Evolutionary conservation across 2,888 invertebrate species (phyloP).

Genomic region (Diplazon laetatorius): DNA sequence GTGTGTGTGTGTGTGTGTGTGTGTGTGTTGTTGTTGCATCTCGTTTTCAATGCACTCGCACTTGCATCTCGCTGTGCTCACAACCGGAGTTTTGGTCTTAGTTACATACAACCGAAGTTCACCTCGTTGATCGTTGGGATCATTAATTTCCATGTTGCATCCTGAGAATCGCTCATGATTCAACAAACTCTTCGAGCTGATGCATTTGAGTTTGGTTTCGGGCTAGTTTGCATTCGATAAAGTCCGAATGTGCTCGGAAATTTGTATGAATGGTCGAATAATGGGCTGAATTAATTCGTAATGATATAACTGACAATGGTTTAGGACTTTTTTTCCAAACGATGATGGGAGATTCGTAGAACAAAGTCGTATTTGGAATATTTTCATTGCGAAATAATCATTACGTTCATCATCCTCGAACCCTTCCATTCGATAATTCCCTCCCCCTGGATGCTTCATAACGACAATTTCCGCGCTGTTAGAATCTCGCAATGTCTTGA

Average conservation of each 20-base stretch:
- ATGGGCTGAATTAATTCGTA: too few species aligned
- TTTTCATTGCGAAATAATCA: too few species aligned
- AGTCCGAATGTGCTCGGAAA: too few species aligned
- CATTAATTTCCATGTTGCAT: not conserved
- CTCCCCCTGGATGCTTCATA: slow-evolving; percentile 7
- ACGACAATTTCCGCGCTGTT: slow-evolving; percentile 21
- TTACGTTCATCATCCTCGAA: too few species aligned
- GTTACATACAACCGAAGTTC: slow-evolving; percentile 18
- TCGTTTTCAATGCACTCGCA: not conserved
- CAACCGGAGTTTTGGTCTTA: not conserved
- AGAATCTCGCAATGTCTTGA: too few species aligned
- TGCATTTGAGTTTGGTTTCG: not conserved
- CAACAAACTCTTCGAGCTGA: not conserved
- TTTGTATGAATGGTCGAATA: too few species aligned
- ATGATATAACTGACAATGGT: too few species aligned
- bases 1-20: too few species aligned
- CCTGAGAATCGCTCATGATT: not conserved
- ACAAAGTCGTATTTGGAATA: too few species aligned
- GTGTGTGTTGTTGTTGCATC: slow-evolving; percentile 1
- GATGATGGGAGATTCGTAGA: too few species aligned
- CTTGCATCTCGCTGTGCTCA: not conserved
- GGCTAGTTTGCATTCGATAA: too few species aligned
- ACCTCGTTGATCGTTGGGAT: slow-evolving; percentile 1
- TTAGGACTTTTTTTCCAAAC: too few species aligned
- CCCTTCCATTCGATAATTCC: not conserved